These are phyloP conservation scores for Helostoma temminkii DNA, from an alignment of 2,797 vertebrate genomes.

Conservation along the genomic window DNA sequence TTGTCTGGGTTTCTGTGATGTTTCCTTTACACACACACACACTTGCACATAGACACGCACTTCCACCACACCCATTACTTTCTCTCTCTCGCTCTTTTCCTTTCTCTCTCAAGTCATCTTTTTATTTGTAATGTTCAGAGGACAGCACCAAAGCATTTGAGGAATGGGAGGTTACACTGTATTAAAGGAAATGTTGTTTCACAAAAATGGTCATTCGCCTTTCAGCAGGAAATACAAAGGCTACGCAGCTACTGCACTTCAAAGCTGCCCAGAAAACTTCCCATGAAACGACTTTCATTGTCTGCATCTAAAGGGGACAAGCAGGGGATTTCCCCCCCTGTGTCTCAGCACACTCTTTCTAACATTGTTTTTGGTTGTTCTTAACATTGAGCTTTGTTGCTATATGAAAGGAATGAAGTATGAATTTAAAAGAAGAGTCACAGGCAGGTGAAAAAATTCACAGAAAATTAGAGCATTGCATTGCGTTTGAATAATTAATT, in stretches of 20 bases:
- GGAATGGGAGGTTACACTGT: slow-evolving; percentile 73
- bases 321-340: slow-evolving; percentile 52
- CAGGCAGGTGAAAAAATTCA: slow-evolving; percentile 19
- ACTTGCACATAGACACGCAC: slow-evolving; percentile 26
- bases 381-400: slow-evolving; percentile 45
- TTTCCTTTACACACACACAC: slow-evolving; percentile 65
- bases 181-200: slow-evolving; percentile 78
- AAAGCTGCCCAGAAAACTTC: slow-evolving; percentile 74
- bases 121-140: slow-evolving; percentile 76
- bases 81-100: slow-evolving; percentile 32
- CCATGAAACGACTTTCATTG: slow-evolving; percentile 70
- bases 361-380: slow-evolving; percentile 45
- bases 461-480: neutral
- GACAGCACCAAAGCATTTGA: slow-evolving; percentile 67
- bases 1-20: slow-evolving; percentile 78
- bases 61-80: slow-evolving; percentile 65
- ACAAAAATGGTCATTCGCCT: slow-evolving; percentile 72
- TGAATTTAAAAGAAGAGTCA: slow-evolving; percentile 36
- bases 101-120: slow-evolving; percentile 61
- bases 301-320: slow-evolving; percentile 65
- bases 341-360: slow-evolving; percentile 36
- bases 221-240: slow-evolving; percentile 68
- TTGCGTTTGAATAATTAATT: neutral
- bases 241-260: slow-evolving; percentile 63
- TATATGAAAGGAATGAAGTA: slow-evolving; percentile 25